Conservation (phyloP, 2,113 vertebrate species). For the Gavia stellata region DNA sequence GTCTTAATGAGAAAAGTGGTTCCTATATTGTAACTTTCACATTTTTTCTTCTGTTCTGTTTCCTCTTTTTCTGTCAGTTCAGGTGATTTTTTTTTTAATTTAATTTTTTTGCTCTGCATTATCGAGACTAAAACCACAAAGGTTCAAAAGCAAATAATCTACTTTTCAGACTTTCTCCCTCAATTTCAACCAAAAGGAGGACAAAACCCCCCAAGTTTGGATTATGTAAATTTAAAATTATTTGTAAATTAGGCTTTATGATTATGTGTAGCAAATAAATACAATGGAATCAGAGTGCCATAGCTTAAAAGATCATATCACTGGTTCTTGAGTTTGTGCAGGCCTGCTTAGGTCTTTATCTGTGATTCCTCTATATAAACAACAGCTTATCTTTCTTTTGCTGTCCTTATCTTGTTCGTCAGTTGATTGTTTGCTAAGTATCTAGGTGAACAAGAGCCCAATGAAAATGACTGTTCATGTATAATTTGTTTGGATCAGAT, state of each 20-base stretch:
- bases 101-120: not conserved
- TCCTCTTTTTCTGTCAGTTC: not conserved
- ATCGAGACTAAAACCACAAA: not conserved
- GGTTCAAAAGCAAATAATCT: not conserved
- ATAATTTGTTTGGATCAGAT: conserved; percentile 65
- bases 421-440: conserved; percentile 54
- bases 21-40: not conserved
- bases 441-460: conserved; percentile 40
- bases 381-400: conserved; percentile 58
- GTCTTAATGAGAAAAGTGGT: not conserved
- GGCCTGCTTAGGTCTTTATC: conserved; percentile 42
- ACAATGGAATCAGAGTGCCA: not conserved
- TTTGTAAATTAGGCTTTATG: not conserved
- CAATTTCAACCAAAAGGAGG: not conserved
- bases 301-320: conserved; percentile 38
- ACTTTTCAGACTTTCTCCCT: not conserved
- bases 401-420: conserved; percentile 56
- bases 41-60: not conserved
- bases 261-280: not conserved
- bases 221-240: not conserved
- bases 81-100: not conserved
- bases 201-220: not conserved
- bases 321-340: conserved; percentile 62
- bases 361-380: conserved; percentile 39
- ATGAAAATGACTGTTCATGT: conserved; percentile 23